Conservation (phyloP, 2,888 invertebrate species). For the Anoncus sp. region DNA sequence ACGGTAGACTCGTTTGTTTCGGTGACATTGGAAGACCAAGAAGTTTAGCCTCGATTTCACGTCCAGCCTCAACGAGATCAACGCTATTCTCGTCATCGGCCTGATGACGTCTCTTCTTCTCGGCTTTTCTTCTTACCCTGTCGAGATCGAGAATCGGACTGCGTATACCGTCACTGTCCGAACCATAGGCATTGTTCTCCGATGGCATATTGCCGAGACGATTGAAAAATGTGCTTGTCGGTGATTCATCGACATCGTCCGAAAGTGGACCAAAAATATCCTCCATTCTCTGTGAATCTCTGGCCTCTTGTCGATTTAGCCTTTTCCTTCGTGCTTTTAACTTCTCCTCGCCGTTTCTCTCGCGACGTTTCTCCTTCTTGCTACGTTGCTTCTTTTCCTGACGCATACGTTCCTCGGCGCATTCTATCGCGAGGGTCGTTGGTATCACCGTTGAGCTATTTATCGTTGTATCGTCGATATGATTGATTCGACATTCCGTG, state of each 20-base stretch:
- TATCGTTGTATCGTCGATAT: conserved; percentile 64
- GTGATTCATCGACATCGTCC: conserved; percentile 86
- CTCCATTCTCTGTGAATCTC: conserved; percentile 87
- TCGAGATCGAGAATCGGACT: conserved; percentile 83
- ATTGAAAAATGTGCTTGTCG: conserved; percentile 79
- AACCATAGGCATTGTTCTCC: conserved; percentile 82
- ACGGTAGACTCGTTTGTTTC: conserved; percentile 84
- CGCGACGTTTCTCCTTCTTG: conserved; percentile 81
- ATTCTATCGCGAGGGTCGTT: conserved; percentile 67
- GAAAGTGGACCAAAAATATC: conserved; percentile 95
- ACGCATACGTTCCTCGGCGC: conserved; percentile 79
- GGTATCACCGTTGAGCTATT: conserved; percentile 53
- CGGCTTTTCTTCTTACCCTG: conserved; percentile 77
- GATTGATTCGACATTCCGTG: conserved; percentile 71
- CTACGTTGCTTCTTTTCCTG: conserved; percentile 82
- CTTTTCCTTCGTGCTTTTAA: conserved; percentile 80
- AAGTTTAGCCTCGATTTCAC: conserved; percentile 92
- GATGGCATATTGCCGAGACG: conserved; percentile 73
- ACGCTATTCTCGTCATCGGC: conserved; percentile 91
- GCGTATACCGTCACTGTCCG: conserved; percentile 84
- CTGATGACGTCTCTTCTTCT: conserved; percentile 79
- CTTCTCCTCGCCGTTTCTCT: conserved; percentile 81
- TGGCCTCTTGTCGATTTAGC: conserved; percentile 86
- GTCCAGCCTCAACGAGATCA: conserved; percentile 92
- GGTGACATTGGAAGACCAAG: conserved; percentile 87